phyloP scores from a whole-genome alignment of 1,140 invertebrate genomes.

The Piezodorus guildinii region DNA sequence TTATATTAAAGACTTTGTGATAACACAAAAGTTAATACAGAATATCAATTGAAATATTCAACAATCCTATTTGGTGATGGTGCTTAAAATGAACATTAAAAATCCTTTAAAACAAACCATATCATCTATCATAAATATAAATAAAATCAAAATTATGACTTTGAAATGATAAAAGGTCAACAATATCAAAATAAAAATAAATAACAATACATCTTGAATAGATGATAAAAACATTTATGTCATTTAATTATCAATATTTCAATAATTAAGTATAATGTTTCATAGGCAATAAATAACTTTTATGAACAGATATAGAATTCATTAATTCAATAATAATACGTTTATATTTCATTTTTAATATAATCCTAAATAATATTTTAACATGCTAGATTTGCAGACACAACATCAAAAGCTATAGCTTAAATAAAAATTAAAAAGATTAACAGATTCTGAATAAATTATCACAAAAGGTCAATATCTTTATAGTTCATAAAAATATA shows the following conservation, averaged over 20 bases:
- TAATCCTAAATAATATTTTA: neutral
- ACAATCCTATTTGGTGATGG: conserved; percentile 1
- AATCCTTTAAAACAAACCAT: conserved; percentile 1
- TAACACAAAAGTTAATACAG: conserved; percentile 6
- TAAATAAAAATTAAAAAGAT: neutral
- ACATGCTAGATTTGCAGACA: conserved; percentile 1
- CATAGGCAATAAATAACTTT: neutral
- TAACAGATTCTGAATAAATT: conserved; percentile 5
- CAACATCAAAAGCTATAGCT: conserved; percentile 12
- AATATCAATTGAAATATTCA: neutral
- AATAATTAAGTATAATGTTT: conserved; percentile 5
- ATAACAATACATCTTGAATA: neutral
- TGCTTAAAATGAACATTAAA: conserved; percentile 4
- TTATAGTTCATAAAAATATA: neutral
- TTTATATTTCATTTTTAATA: neutral
- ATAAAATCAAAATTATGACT: neutral
- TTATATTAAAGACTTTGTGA: conserved; percentile 4
- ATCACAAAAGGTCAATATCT: neutral
- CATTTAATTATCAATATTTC: neutral
- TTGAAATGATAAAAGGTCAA: neutral
- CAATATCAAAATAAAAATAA: conserved; percentile 4
- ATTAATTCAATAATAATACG: neutral
- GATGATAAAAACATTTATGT: neutral
- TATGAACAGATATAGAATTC: neutral
- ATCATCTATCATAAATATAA: neutral